phyloP scores from a whole-genome alignment of 2,888 invertebrate species.

The Drosophila subsilvestris region DNA sequence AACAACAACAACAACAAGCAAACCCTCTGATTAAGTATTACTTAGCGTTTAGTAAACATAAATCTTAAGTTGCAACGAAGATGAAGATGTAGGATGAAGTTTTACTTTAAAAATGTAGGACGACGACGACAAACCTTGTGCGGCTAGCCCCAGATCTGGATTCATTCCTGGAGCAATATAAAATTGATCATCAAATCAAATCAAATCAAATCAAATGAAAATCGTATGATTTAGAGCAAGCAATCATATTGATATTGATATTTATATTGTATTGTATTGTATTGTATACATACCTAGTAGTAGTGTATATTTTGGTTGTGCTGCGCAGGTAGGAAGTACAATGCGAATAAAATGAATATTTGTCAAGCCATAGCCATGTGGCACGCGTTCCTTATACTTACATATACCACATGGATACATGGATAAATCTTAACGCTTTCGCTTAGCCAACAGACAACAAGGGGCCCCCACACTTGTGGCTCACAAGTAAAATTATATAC shows the following conservation, averaged over 20 bases:
- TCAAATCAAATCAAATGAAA: background rate
- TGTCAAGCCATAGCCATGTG: slow-evolving; percentile 26
- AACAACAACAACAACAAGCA: slow-evolving; percentile 15
- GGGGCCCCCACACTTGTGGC: slow-evolving; percentile 7
- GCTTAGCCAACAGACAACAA: slow-evolving; percentile 32
- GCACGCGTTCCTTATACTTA: slow-evolving; percentile 62
- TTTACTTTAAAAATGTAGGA: slow-evolving; percentile 29
- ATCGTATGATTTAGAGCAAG: slow-evolving; percentile 22
- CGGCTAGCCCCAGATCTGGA: background rate
- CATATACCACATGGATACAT: slow-evolving; percentile 23
- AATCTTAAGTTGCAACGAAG: slow-evolving; percentile 57
- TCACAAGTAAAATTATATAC: slow-evolving; percentile 23
- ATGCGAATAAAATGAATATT: slow-evolving; percentile 46
- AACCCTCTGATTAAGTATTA: slow-evolving; percentile 81
- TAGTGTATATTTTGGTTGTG: slow-evolving; percentile 54
- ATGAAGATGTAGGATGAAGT: slow-evolving; percentile 16
- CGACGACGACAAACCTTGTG: slow-evolving; percentile 26
- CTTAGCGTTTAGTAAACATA: slow-evolving; percentile 68
- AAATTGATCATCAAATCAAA: slow-evolving; percentile 26
- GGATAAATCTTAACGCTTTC: slow-evolving; percentile 39
- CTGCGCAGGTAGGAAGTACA: slow-evolving; percentile 41
- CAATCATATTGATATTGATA: slow-evolving; percentile 1
- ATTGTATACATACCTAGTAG: slow-evolving; percentile 26
- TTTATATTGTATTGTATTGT: slow-evolving; percentile 31
- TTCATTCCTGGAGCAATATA: background rate